These are phyloP conservation scores for Mycalesis mineus DNA, from an alignment of 2,888 invertebrate genomes.

Conservation along the genomic window DNA sequence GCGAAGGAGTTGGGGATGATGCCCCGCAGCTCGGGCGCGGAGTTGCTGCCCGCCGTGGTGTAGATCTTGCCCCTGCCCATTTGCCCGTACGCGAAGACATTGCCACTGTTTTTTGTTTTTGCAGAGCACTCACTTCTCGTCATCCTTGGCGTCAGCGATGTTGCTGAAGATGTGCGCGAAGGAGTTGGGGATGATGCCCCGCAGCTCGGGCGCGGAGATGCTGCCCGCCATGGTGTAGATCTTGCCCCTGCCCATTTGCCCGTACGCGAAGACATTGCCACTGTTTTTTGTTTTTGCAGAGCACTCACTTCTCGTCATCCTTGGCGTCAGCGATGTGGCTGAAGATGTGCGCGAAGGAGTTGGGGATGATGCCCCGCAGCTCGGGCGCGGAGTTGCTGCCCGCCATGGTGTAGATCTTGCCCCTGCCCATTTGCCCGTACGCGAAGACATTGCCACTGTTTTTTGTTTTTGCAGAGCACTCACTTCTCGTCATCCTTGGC, in stretches of 20 bases:
- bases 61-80: slow-evolving; percentile 99
- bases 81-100: slow-evolving; percentile 93
- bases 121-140: slow-evolving; percentile 91
- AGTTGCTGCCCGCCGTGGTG: slow-evolving; percentile 96
- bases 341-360: slow-evolving; percentile 99
- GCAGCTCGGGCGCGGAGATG: slow-evolving; percentile 89
- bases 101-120: slow-evolving; percentile 98
- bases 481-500: slow-evolving; percentile 80
- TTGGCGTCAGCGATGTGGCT: slow-evolving; percentile 96
- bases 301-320: slow-evolving; percentile 91
- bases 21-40: slow-evolving; percentile 92
- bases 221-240: slow-evolving; percentile 99
- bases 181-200: slow-evolving; percentile 98
- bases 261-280: no score
- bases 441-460: no score
- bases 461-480: slow-evolving; percentile 80
- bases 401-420: slow-evolving; percentile 99
- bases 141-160: slow-evolving; percentile 94
- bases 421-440: slow-evolving; percentile 97
- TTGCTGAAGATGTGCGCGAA: slow-evolving; percentile 99
- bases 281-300: no score
- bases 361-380: slow-evolving; percentile 96
- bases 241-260: slow-evolving; percentile 98
- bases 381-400: slow-evolving; percentile 93
- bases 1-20: slow-evolving; percentile 99